Conservation (phyloP, 2,888 invertebrate genomes). For the Agrochola macilenta region DNA sequence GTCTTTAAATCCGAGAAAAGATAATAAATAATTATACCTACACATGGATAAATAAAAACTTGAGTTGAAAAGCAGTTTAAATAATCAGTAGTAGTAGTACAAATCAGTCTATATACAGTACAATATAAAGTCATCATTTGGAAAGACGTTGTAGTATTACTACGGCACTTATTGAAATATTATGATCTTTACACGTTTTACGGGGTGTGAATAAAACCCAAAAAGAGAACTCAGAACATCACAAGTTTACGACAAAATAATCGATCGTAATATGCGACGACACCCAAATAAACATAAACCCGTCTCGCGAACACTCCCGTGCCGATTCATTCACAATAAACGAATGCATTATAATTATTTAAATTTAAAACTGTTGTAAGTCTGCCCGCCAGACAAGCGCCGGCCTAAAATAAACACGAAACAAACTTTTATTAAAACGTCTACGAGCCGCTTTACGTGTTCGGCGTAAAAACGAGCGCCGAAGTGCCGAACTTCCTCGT, state of each 20-base stretch:
- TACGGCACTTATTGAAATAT: conserved; percentile 52
- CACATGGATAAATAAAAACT: neutral
- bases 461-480: conserved; percentile 71
- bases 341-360: conserved; percentile 75
- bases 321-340: conserved; percentile 68
- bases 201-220: conserved; percentile 49
- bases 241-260: conserved; percentile 64
- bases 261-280: conserved; percentile 64
- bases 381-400: conserved; percentile 73
- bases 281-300: conserved; percentile 64
- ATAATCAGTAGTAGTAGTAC: conserved; percentile 7
- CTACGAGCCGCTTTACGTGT: conserved; percentile 76
- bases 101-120: neutral
- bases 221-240: conserved; percentile 58
- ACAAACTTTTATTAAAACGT: conserved; percentile 83
- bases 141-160: conserved; percentile 15
- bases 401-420: conserved; percentile 81
- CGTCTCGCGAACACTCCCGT: conserved; percentile 50
- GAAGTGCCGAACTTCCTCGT: conserved; percentile 42
- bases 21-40: neutral
- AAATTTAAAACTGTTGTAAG: conserved; percentile 77
- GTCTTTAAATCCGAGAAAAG: neutral
- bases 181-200: conserved; percentile 44
- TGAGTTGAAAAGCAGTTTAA: conserved; percentile 3
- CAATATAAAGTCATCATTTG: neutral